Evolutionary conservation across 2,888 invertebrate species (phyloP).

Genomic region (Cepaea hortensis): DNA sequence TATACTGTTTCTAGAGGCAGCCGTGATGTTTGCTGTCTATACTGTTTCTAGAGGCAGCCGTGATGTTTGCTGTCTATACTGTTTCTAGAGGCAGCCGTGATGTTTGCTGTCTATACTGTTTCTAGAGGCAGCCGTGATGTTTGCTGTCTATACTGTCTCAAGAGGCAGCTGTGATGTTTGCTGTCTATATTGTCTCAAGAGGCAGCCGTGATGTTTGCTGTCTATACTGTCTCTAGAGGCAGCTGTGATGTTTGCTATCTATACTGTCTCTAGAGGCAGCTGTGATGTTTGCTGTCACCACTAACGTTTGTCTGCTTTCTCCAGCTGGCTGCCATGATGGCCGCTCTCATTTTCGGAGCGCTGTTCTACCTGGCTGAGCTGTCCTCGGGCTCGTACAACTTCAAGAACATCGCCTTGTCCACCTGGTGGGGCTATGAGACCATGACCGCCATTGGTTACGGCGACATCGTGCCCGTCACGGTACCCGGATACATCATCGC

Average conservation of each 20-base stretch:
- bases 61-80: too few relatives aligned
- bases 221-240: too few relatives aligned
- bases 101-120: too few relatives aligned
- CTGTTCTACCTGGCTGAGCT: constrained; percentile 60
- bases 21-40: too few relatives aligned
- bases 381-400: constrained; percentile 49
- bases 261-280: not conserved
- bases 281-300: not conserved
- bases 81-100: too few relatives aligned
- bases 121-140: too few relatives aligned
- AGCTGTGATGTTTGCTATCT: too few relatives aligned
- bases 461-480: constrained; percentile 61
- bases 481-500: constrained; percentile 62
- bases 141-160: too few relatives aligned
- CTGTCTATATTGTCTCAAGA: not conserved
- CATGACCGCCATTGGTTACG: constrained; percentile 71
- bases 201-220: too few relatives aligned
- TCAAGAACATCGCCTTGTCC: constrained; percentile 60
- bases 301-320: constrained; percentile 45
- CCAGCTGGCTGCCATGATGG: constrained; percentile 65
- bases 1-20: too few relatives aligned
- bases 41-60: too few relatives aligned
- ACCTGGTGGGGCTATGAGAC: constrained; percentile 72
- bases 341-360: constrained; percentile 67
- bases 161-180: too few relatives aligned